Percentiles rank a stretch among this genome's conserved stretches.
Evolutionary conservation across 2,113 vertebrate genomes (phyloP).

Genomic region (Toxostoma redivivum): DNA sequence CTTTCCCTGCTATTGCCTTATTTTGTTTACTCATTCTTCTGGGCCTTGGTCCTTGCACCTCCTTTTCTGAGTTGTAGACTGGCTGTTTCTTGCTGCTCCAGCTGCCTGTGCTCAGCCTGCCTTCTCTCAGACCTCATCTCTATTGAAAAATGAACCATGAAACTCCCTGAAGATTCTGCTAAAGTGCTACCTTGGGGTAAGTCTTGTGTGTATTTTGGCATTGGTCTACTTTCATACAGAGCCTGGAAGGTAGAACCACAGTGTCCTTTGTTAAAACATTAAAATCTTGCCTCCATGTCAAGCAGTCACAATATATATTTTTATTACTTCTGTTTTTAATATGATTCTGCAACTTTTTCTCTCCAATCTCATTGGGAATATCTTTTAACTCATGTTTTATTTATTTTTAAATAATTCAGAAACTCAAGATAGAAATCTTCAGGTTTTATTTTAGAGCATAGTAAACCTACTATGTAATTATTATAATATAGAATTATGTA

Average conservation of each 20-base stretch:
- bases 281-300: neutral
- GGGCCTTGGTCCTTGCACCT: neutral
- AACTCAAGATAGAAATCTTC: neutral
- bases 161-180: neutral
- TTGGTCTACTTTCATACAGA: neutral
- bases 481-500: neutral
- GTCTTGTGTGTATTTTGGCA: neutral
- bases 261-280: neutral
- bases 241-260: neutral
- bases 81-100: neutral
- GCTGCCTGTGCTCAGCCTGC: neutral
- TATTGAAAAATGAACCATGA: neutral
- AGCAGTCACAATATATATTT: neutral
- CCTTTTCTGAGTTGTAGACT: neutral
- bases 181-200: neutral
- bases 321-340: neutral
- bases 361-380: neutral
- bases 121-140: neutral
- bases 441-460: neutral
- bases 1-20: neutral
- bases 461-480: neutral
- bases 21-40: neutral
- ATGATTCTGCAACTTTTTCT: neutral
- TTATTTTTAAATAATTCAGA: neutral
- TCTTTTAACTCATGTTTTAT: neutral